These are phyloP conservation scores for Micrastur ruficollis DNA, from an alignment of 2,797 vertebrate species.

Conservation along the genomic window DNA sequence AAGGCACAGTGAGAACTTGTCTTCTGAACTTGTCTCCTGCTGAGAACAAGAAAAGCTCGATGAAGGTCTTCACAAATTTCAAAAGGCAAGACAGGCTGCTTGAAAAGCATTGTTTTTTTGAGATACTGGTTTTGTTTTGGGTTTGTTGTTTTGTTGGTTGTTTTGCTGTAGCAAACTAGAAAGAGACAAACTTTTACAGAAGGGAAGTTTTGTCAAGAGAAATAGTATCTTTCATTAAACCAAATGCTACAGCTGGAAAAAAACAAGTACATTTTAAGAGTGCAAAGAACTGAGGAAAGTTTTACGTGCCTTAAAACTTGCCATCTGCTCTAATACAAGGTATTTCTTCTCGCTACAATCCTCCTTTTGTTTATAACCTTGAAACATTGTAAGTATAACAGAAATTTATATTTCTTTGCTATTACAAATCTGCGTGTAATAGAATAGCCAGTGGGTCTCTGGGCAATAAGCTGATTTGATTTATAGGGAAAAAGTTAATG, in stretches of 20 bases:
- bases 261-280: not conserved
- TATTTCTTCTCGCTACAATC: not conserved
- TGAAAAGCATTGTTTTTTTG: not conserved
- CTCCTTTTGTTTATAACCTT: not conserved
- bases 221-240: not conserved
- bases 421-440: not conserved
- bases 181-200: not conserved
- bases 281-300: not conserved
- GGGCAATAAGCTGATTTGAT: not conserved
- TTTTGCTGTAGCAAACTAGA: not conserved
- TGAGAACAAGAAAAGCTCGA: not conserved
- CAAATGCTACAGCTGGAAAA: not conserved
- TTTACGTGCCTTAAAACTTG: not conserved
- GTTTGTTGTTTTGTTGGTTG: not conserved
- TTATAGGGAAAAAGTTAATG: not conserved
- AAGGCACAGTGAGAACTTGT: not conserved
- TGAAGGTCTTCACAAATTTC: not conserved
- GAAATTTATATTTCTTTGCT: not conserved
- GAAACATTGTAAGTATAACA: not conserved
- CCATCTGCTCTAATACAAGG: not conserved
- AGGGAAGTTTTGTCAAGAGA: not conserved
- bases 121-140: not conserved
- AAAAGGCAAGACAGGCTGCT: not conserved
- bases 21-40: not conserved
- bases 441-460: not conserved